A percentile compares a stretch with the other conserved stretches of the same genome.
These are phyloP conservation scores for Lycopodina hypogea DNA, from an alignment of 37 sponge, comb jelly and placozoan genomes.

Conservation along the genomic window DNA sequence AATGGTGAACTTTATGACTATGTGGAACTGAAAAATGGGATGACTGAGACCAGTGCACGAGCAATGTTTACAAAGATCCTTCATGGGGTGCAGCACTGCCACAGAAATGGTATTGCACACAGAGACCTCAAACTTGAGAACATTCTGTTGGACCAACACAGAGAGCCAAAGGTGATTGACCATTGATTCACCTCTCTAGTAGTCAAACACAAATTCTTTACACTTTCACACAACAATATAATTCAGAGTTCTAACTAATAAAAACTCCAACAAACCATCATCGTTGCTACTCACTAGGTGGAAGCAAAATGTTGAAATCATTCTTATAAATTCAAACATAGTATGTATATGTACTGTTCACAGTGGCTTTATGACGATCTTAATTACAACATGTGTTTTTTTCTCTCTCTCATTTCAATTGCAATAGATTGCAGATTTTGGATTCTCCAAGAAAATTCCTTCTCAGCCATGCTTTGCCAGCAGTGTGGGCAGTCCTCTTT, in stretches of 20 bases:
- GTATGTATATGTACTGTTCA: no score
- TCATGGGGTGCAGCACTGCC: slow-evolving; percentile 39
- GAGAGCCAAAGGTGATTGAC: slow-evolving; percentile 52
- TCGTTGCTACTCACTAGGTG: no score
- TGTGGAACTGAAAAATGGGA: slow-evolving; percentile 23
- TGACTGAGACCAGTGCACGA: slow-evolving; percentile 36
- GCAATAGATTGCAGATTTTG: slow-evolving; percentile 79
- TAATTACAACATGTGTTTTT: no score
- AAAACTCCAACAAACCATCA: no score
- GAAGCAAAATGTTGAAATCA: no score
- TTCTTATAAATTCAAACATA: no score
- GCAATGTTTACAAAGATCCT: slow-evolving; percentile 33
- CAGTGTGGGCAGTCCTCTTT: slow-evolving; percentile 81
- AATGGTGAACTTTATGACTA: slow-evolving; percentile 57
- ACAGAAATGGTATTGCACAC: slow-evolving; percentile 56
- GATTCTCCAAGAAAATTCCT: slow-evolving; percentile 61
- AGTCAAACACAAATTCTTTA: no score
- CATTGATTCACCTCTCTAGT: background rate
- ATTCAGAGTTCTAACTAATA: no score
- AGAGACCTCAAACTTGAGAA: slow-evolving; percentile 78
- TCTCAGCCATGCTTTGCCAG: slow-evolving; percentile 34
- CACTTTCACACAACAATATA: no score
- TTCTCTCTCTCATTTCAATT: background rate
- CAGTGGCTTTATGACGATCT: no score
- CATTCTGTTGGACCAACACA: slow-evolving; percentile 53